Evolutionary conservation across 2,888 invertebrate genomes (phyloP).

Genomic region (Uropetala carovei): DNA sequence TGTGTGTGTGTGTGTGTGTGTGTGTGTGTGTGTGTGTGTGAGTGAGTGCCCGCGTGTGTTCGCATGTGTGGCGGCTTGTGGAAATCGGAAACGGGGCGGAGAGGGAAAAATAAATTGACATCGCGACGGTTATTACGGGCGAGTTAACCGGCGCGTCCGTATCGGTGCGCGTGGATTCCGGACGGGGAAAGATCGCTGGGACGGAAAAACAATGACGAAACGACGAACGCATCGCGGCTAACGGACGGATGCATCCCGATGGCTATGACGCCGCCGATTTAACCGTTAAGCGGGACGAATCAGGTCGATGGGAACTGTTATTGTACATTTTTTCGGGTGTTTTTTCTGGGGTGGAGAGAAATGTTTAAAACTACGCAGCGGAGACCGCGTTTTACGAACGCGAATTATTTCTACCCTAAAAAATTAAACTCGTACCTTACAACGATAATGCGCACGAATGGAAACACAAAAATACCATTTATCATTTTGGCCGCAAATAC

Average conservation of each 20-base stretch:
- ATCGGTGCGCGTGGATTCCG: neutral
- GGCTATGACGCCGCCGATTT: conserved; percentile 27
- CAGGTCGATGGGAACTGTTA: neutral
- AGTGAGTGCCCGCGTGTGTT: too few relatives aligned
- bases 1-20: neutral
- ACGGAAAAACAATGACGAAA: conserved; percentile 29
- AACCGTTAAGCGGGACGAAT: neutral
- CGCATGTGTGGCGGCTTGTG: neutral
- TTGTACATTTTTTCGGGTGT: neutral
- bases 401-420: neutral
- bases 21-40: neutral
- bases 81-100: neutral
- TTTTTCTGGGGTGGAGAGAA: neutral
- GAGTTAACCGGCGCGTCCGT: neutral
- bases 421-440: neutral
- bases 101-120: conserved; percentile 10
- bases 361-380: neutral
- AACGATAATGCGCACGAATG: too few relatives aligned
- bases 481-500: too few relatives aligned
- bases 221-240: neutral
- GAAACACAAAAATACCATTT: too few relatives aligned
- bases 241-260: neutral
- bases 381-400: neutral
- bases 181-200: conserved; percentile 19
- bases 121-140: conserved; percentile 9